Evolutionary conservation across 2,888 invertebrate genomes (phyloP), one percentile per base, ranked within the genome.

Genomic region (Drosophila anceps): DNA sequence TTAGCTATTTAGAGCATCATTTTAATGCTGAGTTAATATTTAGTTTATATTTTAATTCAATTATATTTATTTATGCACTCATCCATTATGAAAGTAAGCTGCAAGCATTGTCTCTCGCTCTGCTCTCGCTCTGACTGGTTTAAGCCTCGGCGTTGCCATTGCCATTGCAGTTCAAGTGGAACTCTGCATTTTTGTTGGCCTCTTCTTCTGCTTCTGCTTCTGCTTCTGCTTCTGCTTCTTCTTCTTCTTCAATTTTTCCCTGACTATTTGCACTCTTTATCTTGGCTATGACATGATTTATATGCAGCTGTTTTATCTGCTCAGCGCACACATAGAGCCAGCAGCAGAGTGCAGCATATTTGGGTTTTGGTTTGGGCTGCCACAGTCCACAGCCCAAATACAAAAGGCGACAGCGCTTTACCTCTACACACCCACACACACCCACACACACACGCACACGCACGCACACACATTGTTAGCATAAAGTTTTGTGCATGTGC

Each of bases 211-310:
- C n/a, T n/a, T n/a, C n/a, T n/a, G n/a, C n/a, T n/a, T 35, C 35
- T 18, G 33, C 35, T 31, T 60, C 51, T 39, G 35, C 35, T 27
- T 29, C 20, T 48, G 29, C 37, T 15, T n/a, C 46, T 37, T 65
- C 54, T 33, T 31, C 33, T 13, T 39, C 41, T 44, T 4, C 20
- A 24, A 31, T 50, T 57, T 48, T 60, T 69, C 43, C 20, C 59
- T 58, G 73, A 64, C 62, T 76, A 79, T 86, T 84, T 82, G 81
- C 73, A 74, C 69, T 81, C 83, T 82, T 82, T 84, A 79, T 85
- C 84, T 86, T 71, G 81, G 79, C 75, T 73, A 71, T 77, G 86
- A 80, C 84, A 85, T 84, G 87, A 84, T 84, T 86, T 81, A 83
- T 82, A 73, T 82, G 81, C 76, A 81, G 69, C 75, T 74, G 79